phyloP scores from a whole-genome alignment of 2,113 vertebrate genomes.

The Microtus oregoni region DNA sequence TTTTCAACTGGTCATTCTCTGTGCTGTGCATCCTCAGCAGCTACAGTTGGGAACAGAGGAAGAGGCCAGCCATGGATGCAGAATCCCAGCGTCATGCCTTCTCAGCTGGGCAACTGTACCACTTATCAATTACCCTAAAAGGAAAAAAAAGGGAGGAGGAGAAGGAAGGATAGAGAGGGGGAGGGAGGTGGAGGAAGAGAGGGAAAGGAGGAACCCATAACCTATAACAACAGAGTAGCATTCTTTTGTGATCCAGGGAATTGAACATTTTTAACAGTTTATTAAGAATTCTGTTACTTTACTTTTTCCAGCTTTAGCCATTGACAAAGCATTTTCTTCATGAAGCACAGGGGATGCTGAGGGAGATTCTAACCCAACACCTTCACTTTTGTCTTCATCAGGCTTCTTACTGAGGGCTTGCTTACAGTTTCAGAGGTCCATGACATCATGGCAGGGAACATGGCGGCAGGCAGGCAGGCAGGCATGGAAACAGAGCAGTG shows the following conservation, averaged over 20 bases:
- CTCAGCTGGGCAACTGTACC: neutral
- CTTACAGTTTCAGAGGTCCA: neutral
- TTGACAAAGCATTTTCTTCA: slow-evolving; percentile 4
- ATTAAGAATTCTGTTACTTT: neutral
- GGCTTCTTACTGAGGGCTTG: neutral
- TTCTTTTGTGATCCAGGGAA: neutral
- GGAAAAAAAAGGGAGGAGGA: neutral
- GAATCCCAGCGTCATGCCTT: neutral
- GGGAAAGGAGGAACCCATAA: no score
- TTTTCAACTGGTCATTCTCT: neutral
- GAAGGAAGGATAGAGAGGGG: no score
- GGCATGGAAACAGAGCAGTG: neutral
- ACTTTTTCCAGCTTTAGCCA: neutral
- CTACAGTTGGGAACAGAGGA: neutral
- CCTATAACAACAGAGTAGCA: neutral
- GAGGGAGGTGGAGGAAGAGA: neutral
- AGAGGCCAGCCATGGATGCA: neutral
- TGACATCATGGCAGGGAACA: neutral
- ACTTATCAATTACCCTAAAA: neutral
- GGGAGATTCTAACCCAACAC: neutral
- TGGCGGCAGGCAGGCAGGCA: no score
- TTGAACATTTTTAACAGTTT: neutral
- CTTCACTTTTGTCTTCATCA: neutral
- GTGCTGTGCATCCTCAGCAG: neutral
- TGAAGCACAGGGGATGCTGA: neutral